Conservation (phyloP, 2,888 invertebrate species). For the Sminthurides aquaticus region DNA sequence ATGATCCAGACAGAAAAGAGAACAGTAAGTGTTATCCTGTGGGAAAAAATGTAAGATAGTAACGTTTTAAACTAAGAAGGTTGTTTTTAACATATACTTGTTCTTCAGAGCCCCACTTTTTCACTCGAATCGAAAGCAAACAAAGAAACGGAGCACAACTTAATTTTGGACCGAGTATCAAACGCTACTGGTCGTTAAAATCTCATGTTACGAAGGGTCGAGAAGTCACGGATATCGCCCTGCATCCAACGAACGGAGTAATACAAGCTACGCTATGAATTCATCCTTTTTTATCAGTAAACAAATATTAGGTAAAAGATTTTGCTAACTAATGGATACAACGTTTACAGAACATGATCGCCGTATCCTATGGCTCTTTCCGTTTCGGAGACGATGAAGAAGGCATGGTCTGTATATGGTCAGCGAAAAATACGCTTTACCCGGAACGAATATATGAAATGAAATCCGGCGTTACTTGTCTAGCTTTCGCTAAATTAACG, state of each 20-base stretch:
- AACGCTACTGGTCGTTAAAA: slow-evolving; percentile 36
- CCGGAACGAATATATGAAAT: slow-evolving; percentile 62
- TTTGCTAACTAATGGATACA: not conserved
- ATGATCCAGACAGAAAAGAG: slow-evolving; percentile 18
- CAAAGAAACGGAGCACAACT: slow-evolving; percentile 12
- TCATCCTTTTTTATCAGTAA: not conserved
- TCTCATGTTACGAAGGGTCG: slow-evolving; percentile 28
- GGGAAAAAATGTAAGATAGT: too few species aligned
- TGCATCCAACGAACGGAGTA: slow-evolving; percentile 39
- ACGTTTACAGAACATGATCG: slow-evolving; percentile 56
- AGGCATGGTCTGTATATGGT: slow-evolving; percentile 69
- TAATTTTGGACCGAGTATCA: slow-evolving; percentile 17
- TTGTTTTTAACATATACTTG: not conserved
- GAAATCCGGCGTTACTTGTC: slow-evolving; percentile 57
- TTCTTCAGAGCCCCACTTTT: slow-evolving; percentile 20
- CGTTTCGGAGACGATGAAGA: slow-evolving; percentile 53
- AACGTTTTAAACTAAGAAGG: not conserved
- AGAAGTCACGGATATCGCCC: slow-evolving; percentile 38
- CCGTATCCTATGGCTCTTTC: slow-evolving; percentile 66
- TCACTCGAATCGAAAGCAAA: slow-evolving; percentile 13
- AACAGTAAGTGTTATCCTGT: too few species aligned
- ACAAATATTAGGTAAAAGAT: too few species aligned
- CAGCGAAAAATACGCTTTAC: slow-evolving; percentile 63
- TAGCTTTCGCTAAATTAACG: slow-evolving; percentile 60
- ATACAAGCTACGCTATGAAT: not conserved